Evolutionary conservation across 2,888 invertebrate genomes (phyloP).

Genomic region (Athetis lepigone): DNA sequence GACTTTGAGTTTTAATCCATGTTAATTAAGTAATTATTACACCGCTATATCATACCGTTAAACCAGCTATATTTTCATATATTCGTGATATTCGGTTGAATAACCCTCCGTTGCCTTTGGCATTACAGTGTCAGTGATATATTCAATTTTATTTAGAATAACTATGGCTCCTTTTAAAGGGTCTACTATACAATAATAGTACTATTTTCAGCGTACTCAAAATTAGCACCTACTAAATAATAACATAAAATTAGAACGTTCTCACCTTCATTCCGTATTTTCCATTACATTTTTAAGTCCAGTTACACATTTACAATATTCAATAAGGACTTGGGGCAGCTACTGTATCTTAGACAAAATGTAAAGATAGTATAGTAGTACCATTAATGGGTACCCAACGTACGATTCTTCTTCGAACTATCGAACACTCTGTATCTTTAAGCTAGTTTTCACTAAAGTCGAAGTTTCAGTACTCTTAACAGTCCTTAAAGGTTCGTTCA

Average conservation of each 20-base stretch:
- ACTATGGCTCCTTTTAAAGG: constrained; percentile 35
- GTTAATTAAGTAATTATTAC: constrained; percentile 24
- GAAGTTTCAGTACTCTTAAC: background rate
- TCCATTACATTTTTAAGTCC: background rate
- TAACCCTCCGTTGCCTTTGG: constrained; percentile 13
- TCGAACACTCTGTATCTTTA: constrained; percentile 27
- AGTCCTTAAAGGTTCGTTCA: background rate
- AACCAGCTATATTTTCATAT: background rate
- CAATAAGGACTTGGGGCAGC: constrained; percentile 2
- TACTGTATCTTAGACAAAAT: constrained; percentile 8
- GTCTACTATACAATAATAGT: background rate
- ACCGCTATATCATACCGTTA: background rate
- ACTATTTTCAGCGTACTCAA: background rate
- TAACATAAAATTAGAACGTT: constrained; percentile 5
- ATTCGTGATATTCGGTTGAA: background rate
- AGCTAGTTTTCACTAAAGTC: constrained; percentile 26
- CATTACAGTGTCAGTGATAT: background rate
- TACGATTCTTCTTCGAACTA: constrained; percentile 17
- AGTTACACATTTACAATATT: constrained; percentile 5
- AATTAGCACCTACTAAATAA: constrained; percentile 28
- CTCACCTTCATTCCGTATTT: constrained; percentile 4
- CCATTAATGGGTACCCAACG: background rate
- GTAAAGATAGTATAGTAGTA: background rate
- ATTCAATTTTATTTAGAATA: constrained; percentile 27
- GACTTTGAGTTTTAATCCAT: constrained; percentile 9